These are phyloP conservation scores for Pyrgus malvae DNA, from an alignment of 2,888 invertebrate species.

Conservation along the genomic window DNA sequence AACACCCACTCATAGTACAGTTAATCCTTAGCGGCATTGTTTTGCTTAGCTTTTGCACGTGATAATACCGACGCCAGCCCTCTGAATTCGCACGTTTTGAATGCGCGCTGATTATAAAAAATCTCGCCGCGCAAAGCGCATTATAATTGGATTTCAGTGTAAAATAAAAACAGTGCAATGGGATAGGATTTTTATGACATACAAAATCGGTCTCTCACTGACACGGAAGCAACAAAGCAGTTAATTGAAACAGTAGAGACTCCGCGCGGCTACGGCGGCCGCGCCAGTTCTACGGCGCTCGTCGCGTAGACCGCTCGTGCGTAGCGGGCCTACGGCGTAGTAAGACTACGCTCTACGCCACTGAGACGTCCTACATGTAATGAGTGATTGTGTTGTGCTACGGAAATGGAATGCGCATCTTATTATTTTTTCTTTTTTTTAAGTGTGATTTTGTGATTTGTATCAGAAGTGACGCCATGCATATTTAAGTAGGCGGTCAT, in stretches of 20 bases:
- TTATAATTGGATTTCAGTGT: constrained; percentile 21
- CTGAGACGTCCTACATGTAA: constrained; percentile 61
- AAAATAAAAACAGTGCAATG: constrained; percentile 21
- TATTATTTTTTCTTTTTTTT: constrained; percentile 3
- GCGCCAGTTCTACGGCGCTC: constrained; percentile 74
- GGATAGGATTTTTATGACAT: constrained; percentile 39
- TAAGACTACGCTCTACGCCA: constrained; percentile 48
- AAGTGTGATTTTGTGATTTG: constrained; percentile 10
- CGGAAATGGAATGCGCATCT: constrained; percentile 56
- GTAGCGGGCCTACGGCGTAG: constrained; percentile 60
- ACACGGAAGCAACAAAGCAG: constrained; percentile 69
- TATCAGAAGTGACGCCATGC: constrained; percentile 1
- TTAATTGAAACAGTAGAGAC: constrained; percentile 67
- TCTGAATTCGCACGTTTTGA: constrained; percentile 22
- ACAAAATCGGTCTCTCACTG: constrained; percentile 51
- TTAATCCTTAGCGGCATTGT: constrained; percentile 9
- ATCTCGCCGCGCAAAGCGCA: constrained; percentile 19
- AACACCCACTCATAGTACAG: background rate
- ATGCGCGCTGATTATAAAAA: constrained; percentile 23
- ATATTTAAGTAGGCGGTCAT: constrained; percentile 8
- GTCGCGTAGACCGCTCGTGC: constrained; percentile 69
- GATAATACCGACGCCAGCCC: constrained; percentile 12
- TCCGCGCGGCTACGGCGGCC: constrained; percentile 49
- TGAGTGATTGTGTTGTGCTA: constrained; percentile 48
- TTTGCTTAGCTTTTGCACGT: constrained; percentile 13